Conservation (phyloP, 2,113 vertebrate genomes). For the Murina feae region DNA sequence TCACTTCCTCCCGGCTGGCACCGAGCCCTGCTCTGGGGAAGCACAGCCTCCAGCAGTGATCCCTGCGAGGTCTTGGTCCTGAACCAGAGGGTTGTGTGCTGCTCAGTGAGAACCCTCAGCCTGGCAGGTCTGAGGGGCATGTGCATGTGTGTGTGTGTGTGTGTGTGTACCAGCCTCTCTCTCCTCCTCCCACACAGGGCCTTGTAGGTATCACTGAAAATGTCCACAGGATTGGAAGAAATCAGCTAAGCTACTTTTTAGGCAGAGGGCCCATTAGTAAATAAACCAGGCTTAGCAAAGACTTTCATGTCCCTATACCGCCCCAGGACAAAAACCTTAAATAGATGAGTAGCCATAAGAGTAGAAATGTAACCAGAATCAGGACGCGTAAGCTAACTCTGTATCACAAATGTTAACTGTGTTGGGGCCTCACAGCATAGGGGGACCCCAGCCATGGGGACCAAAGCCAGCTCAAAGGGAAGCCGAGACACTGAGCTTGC, state of each 20-base stretch:
- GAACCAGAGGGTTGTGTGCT: neutral
- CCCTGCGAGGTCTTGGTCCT: neutral
- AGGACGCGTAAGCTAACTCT: neutral
- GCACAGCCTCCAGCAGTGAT: neutral
- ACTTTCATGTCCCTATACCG: neutral
- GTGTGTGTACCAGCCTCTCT: neutral
- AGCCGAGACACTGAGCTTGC: neutral
- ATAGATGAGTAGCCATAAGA: neutral
- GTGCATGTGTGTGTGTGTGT: fast-evolving
- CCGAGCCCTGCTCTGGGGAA: neutral
- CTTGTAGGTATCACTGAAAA: neutral
- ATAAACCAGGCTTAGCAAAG: neutral
- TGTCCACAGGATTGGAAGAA: neutral
- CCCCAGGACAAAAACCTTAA: neutral
- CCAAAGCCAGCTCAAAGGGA: neutral
- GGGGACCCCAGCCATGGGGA: neutral
- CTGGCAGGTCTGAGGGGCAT: neutral
- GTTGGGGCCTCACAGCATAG: neutral
- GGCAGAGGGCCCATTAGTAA: neutral
- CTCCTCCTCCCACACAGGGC: neutral
- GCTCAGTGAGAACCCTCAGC: neutral
- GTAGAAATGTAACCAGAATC: neutral
- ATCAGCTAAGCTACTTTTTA: neutral
- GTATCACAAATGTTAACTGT: neutral
- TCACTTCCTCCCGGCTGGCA: conserved; percentile 36